A percentile compares a stretch with the other conserved stretches of the same genome.
Evolutionary conservation across 1,140 invertebrate genomes (phyloP).

Genomic region (Panulirus ornatus): DNA sequence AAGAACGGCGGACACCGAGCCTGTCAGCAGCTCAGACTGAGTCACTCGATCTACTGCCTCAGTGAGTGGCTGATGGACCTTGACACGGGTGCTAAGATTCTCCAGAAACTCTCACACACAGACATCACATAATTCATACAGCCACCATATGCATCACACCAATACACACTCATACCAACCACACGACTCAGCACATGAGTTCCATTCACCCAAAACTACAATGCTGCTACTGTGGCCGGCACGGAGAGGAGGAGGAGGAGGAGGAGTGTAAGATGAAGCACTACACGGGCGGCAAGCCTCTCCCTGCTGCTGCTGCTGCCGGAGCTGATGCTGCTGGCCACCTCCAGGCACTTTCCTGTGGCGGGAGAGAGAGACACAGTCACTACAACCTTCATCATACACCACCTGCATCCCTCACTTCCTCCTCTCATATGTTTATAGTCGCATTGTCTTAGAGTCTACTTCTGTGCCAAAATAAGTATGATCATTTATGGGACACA

Average conservation of each 20-base stretch:
- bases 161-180: neutral
- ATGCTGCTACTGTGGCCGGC: neutral
- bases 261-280: neutral
- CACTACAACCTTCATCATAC: no score
- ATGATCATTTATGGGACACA: neutral
- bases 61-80: neutral
- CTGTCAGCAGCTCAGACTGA: neutral
- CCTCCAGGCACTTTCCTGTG: constrained; percentile 25
- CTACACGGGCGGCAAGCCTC: neutral
- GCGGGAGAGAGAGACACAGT: no score
- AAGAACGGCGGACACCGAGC: neutral
- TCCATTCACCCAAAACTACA: constrained; percentile 29
- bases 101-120: constrained; percentile 3
- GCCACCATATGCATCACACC: neutral
- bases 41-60: neutral
- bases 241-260: no score
- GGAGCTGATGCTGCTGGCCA: neutral
- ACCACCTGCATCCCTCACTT: no score
- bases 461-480: no score
- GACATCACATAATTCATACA: neutral
- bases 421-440: no score
- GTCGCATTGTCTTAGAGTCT: no score
- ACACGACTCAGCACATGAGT: neutral
- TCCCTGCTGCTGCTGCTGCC: no score
- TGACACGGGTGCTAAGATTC: neutral